Evolutionary conservation across 37 sponge, comb jelly and placozoan species (phyloP).

Genomic region (Chondrosia reniformis): DNA sequence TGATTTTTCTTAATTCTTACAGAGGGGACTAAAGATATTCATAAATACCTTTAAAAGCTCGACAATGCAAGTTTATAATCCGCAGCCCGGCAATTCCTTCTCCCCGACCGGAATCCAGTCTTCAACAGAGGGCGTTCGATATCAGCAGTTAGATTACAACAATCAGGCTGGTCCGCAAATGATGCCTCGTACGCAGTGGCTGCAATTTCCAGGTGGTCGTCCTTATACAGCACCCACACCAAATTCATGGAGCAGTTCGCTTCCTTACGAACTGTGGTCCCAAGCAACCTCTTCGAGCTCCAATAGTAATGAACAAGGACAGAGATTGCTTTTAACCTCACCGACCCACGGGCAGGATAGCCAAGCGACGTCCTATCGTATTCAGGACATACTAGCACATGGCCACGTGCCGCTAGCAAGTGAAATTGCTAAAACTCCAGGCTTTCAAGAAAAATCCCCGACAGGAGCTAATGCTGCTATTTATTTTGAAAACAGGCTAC

Average conservation of each 20-base stretch:
- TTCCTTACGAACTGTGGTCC: constrained; percentile 11
- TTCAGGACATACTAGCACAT: constrained; percentile 61
- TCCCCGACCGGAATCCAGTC: constrained; percentile 14
- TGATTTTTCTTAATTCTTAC: neutral
- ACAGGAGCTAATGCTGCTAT: constrained; percentile 43
- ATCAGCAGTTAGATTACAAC: constrained; percentile 1
- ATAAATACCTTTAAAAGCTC: neutral
- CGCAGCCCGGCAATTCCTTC: neutral
- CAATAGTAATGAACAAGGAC: neutral
- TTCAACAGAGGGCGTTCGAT: constrained; percentile 8
- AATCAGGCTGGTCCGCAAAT: neutral
- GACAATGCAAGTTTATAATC: constrained; percentile 7
- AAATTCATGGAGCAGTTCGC: constrained; percentile 4
- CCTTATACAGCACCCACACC: neutral
- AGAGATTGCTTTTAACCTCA: neutral
- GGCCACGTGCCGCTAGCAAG: constrained; percentile 39
- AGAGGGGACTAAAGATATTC: neutral
- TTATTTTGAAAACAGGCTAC: neutral
- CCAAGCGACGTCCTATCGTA: constrained; percentile 53
- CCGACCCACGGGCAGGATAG: neutral
- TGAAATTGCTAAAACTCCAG: constrained; percentile 66
- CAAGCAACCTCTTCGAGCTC: neutral
- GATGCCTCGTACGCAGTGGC: constrained; percentile 11
- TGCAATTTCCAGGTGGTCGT: constrained; percentile 4
- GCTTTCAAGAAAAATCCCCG: constrained; percentile 64